Base-by-base conservation (phyloP, 2,797 vertebrate species). In the Phataginus tetradactyla region DNA sequence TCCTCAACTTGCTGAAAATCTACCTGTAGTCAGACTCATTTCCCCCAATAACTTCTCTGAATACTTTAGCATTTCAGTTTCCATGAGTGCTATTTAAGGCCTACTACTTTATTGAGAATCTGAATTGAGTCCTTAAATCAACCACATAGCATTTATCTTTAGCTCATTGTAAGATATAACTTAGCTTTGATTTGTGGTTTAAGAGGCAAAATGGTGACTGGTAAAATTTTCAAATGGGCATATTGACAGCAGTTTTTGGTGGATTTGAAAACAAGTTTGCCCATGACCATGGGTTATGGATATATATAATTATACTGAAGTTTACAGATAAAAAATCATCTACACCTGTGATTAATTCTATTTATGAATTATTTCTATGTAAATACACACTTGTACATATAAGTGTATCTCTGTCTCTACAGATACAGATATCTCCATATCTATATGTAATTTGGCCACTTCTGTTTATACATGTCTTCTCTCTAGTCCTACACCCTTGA, bases 261-360 rank as follows among this genome's bases (percentile, higher is more conserved):
- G 81, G 51, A 72, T 86, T 94, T 89, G 74, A 90, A 92, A 75
- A 64, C 69, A 86, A 84, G 15, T 88, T 95, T 90, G 57, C 57
- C 18, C 39, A 51, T 64, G 34, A 69, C 37, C 15, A 39, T 55
- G 69, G 42, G 4, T 91, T 66, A 91, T 59, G 20, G 45, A 93
- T n/a, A 88, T 61, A 85, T 42, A 21, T 89, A 71, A 64, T 94
- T 85, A 39, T 59, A 66, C 55, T 57, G 34, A 92, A 27, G 32
- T 84, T 74, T 80, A 42, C 25, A 85, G 34, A 61, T 89, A 23
- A 71, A 83, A 96, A 77, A 80, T 61, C 21, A 75, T 55, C 57
- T 85, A 39, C 11, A 66, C 34, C 39, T 96, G n/a, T 81, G 23
- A 42, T 64, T 77, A 93, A 93, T 71, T 78, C 53, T 29, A 37